Base-by-base conservation (phyloP, 2,113 vertebrate genomes). In the Corythoichthys haematopterus region DNA sequence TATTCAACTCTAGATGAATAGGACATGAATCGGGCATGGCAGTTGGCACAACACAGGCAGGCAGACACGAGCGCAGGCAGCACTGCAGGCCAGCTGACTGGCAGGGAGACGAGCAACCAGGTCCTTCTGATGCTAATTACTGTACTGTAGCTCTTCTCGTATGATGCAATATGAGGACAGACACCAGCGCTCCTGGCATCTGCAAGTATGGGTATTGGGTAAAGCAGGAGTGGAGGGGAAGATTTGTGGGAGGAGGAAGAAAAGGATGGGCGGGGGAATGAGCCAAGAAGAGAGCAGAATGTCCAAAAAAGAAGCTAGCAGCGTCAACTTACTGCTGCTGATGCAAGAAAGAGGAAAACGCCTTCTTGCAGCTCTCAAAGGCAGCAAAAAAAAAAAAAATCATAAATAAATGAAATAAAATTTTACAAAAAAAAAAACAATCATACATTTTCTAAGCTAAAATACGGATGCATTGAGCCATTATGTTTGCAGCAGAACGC, bases 101-200 rank as follows among this genome's bases (percentile, higher is more conserved):
- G 79, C 64, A 73, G 80, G 77, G 79, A 81, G 80, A 84, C 66
- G 80, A 82, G 75, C 85, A 72, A 63, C 64, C 73, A 72, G 59
- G 59, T 79, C 64, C 80, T 78, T 82, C 84, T 88, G 82, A 86
- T 71, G 82, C 77, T 87, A 85, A 88, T 90, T 85, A 87, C 80
- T 80, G 78, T 69, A 81, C 59, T 55, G 79, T 12, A 72, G 75
- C 65, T 74, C 72, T 77, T 68, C 1, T 13, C 47, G 68, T 56
- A 65, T 88, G 86, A 88, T 58, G 87, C 77, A 88, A 88, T 68
- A 2, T 14, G 6, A 72, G 61, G 83, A 85, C 83, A 88, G 72
- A 83, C 63, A 82, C 74, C 9, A 1, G 57, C 28, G 36, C 65
- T 64, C 66, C 15, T 83, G 80, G 82, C 78, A 77, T 77, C 70